Evolutionary conservation across 2,888 invertebrate species (phyloP).

Genomic region (Allygus modestus): DNA sequence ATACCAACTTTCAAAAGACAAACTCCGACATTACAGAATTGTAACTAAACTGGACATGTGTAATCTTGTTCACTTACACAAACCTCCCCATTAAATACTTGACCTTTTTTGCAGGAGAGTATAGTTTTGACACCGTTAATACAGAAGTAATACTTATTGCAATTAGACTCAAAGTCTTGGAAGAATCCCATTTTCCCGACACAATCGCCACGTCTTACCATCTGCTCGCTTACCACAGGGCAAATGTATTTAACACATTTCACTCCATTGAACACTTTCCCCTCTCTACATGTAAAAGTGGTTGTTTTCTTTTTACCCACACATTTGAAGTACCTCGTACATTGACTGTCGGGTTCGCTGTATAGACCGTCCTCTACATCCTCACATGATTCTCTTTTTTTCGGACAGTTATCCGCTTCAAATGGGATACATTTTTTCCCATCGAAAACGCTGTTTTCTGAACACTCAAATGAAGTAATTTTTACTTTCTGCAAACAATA

Average conservation of each 20-base stretch:
- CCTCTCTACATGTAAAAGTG: slow-evolving; percentile 70
- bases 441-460: slow-evolving; percentile 79
- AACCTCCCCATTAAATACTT: slow-evolving; percentile 79
- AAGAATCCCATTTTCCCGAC: slow-evolving; percentile 77
- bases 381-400: slow-evolving; percentile 71
- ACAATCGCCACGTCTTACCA: neutral
- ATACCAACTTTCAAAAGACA: too few relatives aligned
- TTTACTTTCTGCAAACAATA: slow-evolving; percentile 79
- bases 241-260: slow-evolving; percentile 51
- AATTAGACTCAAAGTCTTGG: slow-evolving; percentile 76
- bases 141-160: slow-evolving; percentile 79
- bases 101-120: slow-evolving; percentile 75
- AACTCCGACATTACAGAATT: too few relatives aligned
- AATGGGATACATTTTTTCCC: slow-evolving; percentile 77
- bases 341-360: slow-evolving; percentile 75
- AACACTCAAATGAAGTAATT: slow-evolving; percentile 78
- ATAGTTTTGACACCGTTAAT: slow-evolving; percentile 77
- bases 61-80: slow-evolving; percentile 77
- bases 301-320: slow-evolving; percentile 71
- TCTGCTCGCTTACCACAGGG: slow-evolving; percentile 5
- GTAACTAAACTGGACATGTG: slow-evolving; percentile 73
- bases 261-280: slow-evolving; percentile 71
- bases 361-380: slow-evolving; percentile 72
- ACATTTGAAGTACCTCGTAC: slow-evolving; percentile 81
- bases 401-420: slow-evolving; percentile 73